phyloP scores from a whole-genome alignment of 2,888 invertebrate species.

The Xanthia togata region DNA sequence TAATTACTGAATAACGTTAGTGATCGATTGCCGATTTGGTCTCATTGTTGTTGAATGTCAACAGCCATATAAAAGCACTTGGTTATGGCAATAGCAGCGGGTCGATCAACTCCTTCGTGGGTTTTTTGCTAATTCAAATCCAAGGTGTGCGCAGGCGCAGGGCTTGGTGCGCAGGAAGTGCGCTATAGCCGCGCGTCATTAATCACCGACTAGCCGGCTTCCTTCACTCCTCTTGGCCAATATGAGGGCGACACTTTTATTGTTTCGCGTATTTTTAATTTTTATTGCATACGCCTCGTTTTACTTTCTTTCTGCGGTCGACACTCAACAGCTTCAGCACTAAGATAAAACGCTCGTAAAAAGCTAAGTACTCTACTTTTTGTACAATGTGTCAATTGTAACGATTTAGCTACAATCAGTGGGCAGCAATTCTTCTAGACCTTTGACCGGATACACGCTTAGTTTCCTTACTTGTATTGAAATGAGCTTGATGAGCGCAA shows the following conservation, averaged over 20 bases:
- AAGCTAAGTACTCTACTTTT: conserved; percentile 26
- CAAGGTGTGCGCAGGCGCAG: conserved; percentile 62
- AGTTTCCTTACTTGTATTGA: conserved; percentile 83
- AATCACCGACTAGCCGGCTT: conserved; percentile 80
- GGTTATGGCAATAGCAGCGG: conserved; percentile 60
- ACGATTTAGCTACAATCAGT: conserved; percentile 6
- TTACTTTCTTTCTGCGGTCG: conserved; percentile 49
- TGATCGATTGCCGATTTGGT: conserved; percentile 57
- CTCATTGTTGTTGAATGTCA: conserved; percentile 66
- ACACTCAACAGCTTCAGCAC: conserved; percentile 44
- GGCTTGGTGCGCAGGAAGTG: conserved; percentile 78
- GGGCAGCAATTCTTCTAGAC: conserved; percentile 66
- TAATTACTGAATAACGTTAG: conserved; percentile 50
- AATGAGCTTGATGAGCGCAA: conserved; percentile 83
- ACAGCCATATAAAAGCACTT: conserved; percentile 67
- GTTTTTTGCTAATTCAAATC: conserved; percentile 75
- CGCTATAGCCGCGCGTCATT: conserved; percentile 79
- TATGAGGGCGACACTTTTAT: conserved; percentile 81
- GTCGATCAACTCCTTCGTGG: conserved; percentile 71
- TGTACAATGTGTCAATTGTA: conserved; percentile 23
- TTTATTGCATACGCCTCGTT: conserved; percentile 58
- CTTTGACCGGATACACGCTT: conserved; percentile 81
- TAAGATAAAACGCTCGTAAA: conserved; percentile 47
- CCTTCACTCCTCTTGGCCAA: conserved; percentile 71
- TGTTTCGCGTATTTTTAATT: conserved; percentile 77